Percentiles rank a stretch among this genome's conserved stretches.
These are phyloP conservation scores for Orthonyx spaldingii DNA, from an alignment of 2,113 vertebrate species.

Conservation along the genomic window DNA sequence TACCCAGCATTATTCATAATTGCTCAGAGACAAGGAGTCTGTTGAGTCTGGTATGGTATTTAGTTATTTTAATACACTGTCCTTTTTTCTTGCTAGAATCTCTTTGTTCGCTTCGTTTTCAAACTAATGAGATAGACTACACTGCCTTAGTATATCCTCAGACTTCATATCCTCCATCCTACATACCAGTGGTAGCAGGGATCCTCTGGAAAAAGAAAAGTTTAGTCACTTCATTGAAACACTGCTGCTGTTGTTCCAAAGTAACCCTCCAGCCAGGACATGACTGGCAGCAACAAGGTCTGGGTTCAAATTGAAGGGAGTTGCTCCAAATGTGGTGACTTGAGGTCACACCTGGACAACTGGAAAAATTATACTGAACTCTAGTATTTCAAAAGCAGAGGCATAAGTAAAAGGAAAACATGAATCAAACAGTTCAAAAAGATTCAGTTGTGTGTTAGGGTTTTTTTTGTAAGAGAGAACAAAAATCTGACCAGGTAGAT, in stretches of 20 bases:
- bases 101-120: neutral
- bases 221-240: neutral
- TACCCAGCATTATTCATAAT: neutral
- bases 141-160: neutral
- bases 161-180: neutral
- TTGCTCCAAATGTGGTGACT: neutral
- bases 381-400: neutral
- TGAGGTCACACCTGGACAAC: neutral
- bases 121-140: neutral
- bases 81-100: neutral
- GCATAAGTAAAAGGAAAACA: neutral
- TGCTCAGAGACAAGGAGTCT: neutral
- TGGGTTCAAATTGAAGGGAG: neutral
- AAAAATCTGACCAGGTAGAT: neutral
- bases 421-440: neutral
- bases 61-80: neutral
- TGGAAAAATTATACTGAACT: neutral
- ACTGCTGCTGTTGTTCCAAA: neutral
- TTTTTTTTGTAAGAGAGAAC: too few relatives aligned
- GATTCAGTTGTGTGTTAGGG: rapidly evolving
- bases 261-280: neutral
- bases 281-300: neutral
- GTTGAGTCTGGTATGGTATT: neutral
- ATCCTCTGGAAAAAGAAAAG: neutral
- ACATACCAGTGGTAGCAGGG: neutral